Evolutionary conservation across 1,140 invertebrate genomes (phyloP).

Genomic region (Magallana ariakensis): DNA sequence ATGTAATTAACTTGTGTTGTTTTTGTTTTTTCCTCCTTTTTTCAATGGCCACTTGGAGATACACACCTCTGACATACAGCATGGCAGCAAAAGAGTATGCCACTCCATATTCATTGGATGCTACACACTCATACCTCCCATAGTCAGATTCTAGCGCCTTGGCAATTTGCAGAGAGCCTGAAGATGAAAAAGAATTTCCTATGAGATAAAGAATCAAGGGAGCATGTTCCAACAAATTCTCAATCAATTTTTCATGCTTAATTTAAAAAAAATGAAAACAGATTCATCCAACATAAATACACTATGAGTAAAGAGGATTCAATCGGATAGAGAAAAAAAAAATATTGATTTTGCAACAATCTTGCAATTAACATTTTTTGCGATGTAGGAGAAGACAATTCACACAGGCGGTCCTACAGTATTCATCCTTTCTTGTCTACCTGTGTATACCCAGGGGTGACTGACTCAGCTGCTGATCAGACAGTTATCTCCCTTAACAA

Average conservation of each 20-base stretch:
- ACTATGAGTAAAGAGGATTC: no score
- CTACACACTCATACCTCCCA: slow-evolving; percentile 92
- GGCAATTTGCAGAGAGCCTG: slow-evolving; percentile 95
- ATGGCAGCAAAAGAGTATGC: slow-evolving; percentile 92
- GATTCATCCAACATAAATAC: no score
- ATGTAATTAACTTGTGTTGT: background rate
- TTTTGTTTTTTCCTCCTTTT: background rate
- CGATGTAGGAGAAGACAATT: no score
- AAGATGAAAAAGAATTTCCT: slow-evolving; percentile 36
- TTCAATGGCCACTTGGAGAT: background rate
- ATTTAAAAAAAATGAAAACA: background rate
- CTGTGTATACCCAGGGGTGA: background rate
- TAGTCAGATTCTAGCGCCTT: slow-evolving; percentile 87
- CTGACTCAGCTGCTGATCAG: background rate
- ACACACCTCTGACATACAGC: slow-evolving; percentile 95
- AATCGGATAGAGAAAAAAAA: no score
- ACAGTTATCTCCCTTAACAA: background rate
- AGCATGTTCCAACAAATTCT: background rate
- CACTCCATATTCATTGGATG: slow-evolving; percentile 97
- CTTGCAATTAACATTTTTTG: no score
- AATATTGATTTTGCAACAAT: no score
- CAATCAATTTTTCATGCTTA: background rate
- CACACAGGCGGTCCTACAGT: no score
- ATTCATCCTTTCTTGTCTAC: no score
- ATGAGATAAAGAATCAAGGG: slow-evolving; percentile 16